These are phyloP conservation scores for Carettochelys insculpta DNA, from an alignment of 2,113 vertebrate species.

Conservation along the genomic window DNA sequence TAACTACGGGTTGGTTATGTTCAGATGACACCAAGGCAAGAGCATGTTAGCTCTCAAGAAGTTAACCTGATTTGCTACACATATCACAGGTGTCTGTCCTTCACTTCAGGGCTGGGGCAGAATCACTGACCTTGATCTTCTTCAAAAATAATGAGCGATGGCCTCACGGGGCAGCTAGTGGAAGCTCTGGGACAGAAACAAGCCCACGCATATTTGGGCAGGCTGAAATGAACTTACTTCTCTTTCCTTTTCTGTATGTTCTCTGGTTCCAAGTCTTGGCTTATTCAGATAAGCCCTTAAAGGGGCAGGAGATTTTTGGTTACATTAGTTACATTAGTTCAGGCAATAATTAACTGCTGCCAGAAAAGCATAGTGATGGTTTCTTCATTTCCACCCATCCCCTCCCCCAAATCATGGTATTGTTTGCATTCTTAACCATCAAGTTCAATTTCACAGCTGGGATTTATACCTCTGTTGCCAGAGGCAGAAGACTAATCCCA, in stretches of 20 bases:
- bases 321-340: background rate
- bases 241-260: background rate
- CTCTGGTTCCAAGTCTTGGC: background rate
- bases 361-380: background rate
- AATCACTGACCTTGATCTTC: background rate
- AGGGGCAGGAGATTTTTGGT: background rate
- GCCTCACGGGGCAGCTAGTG: background rate
- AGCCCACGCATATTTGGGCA: background rate
- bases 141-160: background rate
- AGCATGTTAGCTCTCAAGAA: background rate
- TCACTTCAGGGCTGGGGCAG: background rate
- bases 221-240: background rate
- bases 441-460: background rate
- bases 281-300: background rate
- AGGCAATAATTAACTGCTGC: background rate
- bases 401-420: background rate
- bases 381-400: background rate
- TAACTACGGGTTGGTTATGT: background rate
- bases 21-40: background rate
- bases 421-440: background rate
- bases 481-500: background rate
- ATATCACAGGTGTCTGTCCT: background rate
- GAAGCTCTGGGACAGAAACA: background rate
- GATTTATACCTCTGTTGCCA: background rate
- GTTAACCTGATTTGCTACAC: background rate